Percentiles rank a stretch among this genome's conserved stretches.
Conservation (phyloP, 2,797 vertebrate species). For the Anomalospiza imberbis region DNA sequence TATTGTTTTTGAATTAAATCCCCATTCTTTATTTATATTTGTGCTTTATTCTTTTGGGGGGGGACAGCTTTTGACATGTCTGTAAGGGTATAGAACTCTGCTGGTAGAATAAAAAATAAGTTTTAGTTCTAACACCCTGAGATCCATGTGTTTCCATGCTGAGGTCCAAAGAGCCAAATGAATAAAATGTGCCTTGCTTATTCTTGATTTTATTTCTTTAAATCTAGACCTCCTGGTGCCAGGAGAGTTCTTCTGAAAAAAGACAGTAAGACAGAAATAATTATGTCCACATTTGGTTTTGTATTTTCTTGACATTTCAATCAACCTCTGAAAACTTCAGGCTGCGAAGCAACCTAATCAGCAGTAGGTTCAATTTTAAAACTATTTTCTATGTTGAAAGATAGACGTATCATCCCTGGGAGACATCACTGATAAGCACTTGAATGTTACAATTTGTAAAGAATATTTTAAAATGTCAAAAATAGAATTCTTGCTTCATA, state of each 20-base stretch:
- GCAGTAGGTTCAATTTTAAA: neutral
- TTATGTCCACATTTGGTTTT: neutral
- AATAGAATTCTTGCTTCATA: neutral
- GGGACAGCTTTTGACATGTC: neutral
- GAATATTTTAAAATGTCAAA: neutral
- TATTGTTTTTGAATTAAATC: neutral
- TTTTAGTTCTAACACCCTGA: neutral
- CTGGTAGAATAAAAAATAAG: neutral
- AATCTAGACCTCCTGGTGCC: neutral
- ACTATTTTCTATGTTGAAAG: slow-evolving; percentile 2
- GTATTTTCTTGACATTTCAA: neutral
- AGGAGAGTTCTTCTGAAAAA: neutral
- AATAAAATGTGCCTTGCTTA: neutral
- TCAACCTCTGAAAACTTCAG: neutral
- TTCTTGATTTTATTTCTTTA: neutral
- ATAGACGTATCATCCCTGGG: neutral
- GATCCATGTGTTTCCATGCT: neutral
- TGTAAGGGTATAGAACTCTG: neutral
- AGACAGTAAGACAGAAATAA: neutral
- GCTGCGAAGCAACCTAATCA: neutral
- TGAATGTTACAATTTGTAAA: neutral
- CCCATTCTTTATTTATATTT: neutral
- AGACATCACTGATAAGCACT: neutral
- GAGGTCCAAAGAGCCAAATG: neutral
- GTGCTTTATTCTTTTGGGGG: neutral